Percentiles rank a stretch among this genome's conserved stretches.
These are phyloP conservation scores for Fragum sueziense DNA, from an alignment of 2,888 invertebrate species.

Conservation along the genomic window DNA sequence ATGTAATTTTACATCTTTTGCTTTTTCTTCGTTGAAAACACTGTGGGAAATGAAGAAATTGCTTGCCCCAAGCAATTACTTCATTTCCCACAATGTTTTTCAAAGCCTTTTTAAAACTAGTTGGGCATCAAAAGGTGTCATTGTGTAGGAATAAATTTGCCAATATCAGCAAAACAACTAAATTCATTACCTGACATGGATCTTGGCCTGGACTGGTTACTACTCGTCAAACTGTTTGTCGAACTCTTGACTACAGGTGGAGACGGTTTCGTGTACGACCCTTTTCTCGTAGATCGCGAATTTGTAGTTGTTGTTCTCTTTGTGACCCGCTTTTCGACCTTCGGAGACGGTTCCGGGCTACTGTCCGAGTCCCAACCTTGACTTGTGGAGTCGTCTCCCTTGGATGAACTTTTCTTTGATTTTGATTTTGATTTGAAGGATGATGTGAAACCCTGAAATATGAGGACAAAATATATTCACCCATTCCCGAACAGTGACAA, in stretches of 20 bases:
- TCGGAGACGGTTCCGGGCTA: conserved; percentile 30
- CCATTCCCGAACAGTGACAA: no score
- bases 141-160: not conserved
- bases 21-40: conserved; percentile 15
- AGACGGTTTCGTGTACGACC: not conserved
- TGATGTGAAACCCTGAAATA: conserved; percentile 44
- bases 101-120: not conserved
- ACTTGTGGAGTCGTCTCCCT: conserved; percentile 10
- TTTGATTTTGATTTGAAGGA: conserved; percentile 42
- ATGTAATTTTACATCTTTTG: no score
- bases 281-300: not conserved
- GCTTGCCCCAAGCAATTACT: not conserved
- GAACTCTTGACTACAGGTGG: not conserved
- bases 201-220: conserved; percentile 11
- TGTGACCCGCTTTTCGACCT: conserved; percentile 12
- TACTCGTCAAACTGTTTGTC: not conserved
- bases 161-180: not conserved
- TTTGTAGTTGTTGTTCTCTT: conserved; percentile 15
- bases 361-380: conserved; percentile 43
- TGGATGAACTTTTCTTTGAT: conserved; percentile 26
- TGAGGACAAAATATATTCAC: no score
- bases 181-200: conserved; percentile 43
- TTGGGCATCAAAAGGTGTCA: not conserved
- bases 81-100: conserved; percentile 5
- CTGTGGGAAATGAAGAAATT: conserved; percentile 1